Base-by-base conservation (phyloP, 2,888 invertebrate species). In the Linnaemya tessellans region DNA sequence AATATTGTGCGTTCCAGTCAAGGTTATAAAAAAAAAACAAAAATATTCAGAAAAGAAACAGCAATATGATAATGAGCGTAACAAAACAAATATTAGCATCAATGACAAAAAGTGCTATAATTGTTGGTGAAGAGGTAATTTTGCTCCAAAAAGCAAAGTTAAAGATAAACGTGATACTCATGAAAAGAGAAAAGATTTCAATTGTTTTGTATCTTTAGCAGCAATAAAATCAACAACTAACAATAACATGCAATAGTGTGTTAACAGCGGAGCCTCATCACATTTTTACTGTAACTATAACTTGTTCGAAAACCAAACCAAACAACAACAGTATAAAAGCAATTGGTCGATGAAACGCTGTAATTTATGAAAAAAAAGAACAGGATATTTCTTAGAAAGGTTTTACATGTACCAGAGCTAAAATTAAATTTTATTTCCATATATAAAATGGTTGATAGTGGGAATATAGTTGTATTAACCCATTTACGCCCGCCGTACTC, bases 21-120 rank as follows among this genome's bases (percentile, higher is more conserved):
- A 64, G 62, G 25, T 25, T 75, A 51, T 62, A n/a, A 74, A 64
- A n/a, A 51, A 1, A 18, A 65, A 54, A 22, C n/a, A 65, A n/a
- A n/a, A 15, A 18, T 20, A 65, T 13, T 25, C 38, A 15, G 54
- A 64, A 65, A 56, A 56, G 41, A 51, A 62, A 38, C n/a, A 38
- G n/a, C n/a, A n/a, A n/a, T n/a, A n/a, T n/a, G n/a, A n/a, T n/a
- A n/a, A n/a, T n/a, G n/a, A n/a, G n/a, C n/a, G n/a, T n/a, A n/a
- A n/a, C n/a, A n/a, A n/a, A n/a, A n/a, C n/a, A n/a, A n/a, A n/a
- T n/a, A n/a, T n/a, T n/a, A n/a, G n/a, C n/a, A n/a, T n/a, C n/a
- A n/a, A n/a, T n/a, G n/a, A 64, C 25, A 75, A 54, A 75, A 64
- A 64, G 64, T 64, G 64, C 43, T 75, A 64, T 18, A 75, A 60